These are phyloP conservation scores for Siderastrea siderea DNA, from an alignment of 92 coral and sea anemone species.

Conservation along the genomic window DNA sequence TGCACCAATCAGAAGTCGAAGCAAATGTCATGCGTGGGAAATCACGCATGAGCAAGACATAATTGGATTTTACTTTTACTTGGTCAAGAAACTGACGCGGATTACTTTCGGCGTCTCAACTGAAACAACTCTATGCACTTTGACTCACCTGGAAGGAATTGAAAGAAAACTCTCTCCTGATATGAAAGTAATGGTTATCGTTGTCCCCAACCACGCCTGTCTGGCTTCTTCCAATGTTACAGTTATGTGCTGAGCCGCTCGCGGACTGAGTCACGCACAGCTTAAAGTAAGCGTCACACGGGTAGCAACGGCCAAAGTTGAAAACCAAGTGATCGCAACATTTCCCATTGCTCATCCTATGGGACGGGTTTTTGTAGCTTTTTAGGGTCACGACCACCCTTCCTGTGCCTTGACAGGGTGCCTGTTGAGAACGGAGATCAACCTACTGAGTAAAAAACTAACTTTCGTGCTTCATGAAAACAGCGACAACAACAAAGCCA, in stretches of 20 bases:
- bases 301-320: conserved; percentile 1
- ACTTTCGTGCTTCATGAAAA: neutral
- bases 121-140: neutral
- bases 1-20: too few species aligned
- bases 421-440: neutral
- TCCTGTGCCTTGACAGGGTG: conserved; percentile 36
- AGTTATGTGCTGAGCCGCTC: conserved; percentile 4
- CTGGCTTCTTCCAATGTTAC: conserved; percentile 24
- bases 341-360: conserved; percentile 28
- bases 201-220: conserved; percentile 41
- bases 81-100: too few species aligned
- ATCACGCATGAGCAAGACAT: too few species aligned
- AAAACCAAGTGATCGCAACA: conserved; percentile 48
- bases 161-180: conserved; percentile 36
- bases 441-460: neutral
- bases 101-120: too few species aligned
- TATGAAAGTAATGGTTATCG: conserved; percentile 16
- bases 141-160: conserved; percentile 10
- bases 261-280: conserved; percentile 47
- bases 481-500: too few species aligned
- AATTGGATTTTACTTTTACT: too few species aligned
- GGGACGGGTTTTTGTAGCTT: conserved; percentile 52
- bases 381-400: conserved; percentile 41
- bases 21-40: too few species aligned
- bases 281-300: conserved; percentile 69